These are phyloP conservation scores for Musca domestica DNA, from an alignment of 1,140 invertebrate genomes.

Conservation along the genomic window DNA sequence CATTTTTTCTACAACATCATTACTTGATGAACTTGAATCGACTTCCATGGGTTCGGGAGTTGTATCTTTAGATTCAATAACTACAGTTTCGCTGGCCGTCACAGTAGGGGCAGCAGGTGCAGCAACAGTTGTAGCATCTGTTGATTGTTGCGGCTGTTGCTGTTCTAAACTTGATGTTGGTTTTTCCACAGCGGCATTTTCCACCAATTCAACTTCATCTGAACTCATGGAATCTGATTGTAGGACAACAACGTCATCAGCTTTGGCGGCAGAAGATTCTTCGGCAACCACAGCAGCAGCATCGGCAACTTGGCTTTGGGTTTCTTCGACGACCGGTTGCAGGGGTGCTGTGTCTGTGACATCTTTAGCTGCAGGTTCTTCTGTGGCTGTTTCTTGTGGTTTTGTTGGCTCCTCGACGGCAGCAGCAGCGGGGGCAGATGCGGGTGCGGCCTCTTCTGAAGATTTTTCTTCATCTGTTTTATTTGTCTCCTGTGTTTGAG, in stretches of 20 bases:
- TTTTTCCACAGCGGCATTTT: background rate
- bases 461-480: background rate
- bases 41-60: constrained; percentile 49
- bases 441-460: background rate
- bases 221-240: constrained; percentile 14
- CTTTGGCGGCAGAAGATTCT: background rate
- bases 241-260: constrained; percentile 17
- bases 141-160: background rate
- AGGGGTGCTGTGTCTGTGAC: background rate
- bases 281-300: background rate
- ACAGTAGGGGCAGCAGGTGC: background rate
- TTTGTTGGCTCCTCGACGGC: background rate
- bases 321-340: background rate
- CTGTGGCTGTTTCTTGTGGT: background rate
- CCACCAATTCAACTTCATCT: constrained; percentile 27
- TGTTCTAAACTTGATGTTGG: background rate
- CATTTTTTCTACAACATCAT: constrained; percentile 28
- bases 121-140: background rate
- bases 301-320: constrained; percentile 9
- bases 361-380: background rate
- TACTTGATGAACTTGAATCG: constrained; percentile 39
- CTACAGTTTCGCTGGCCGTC: background rate
- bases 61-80: constrained; percentile 24
- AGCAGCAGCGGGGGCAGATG: background rate
- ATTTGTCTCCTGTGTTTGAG: too few species aligned